Evolutionary conservation across 2,797 vertebrate genomes (phyloP).

Genomic region (Coracias cyanogaster): DNA sequence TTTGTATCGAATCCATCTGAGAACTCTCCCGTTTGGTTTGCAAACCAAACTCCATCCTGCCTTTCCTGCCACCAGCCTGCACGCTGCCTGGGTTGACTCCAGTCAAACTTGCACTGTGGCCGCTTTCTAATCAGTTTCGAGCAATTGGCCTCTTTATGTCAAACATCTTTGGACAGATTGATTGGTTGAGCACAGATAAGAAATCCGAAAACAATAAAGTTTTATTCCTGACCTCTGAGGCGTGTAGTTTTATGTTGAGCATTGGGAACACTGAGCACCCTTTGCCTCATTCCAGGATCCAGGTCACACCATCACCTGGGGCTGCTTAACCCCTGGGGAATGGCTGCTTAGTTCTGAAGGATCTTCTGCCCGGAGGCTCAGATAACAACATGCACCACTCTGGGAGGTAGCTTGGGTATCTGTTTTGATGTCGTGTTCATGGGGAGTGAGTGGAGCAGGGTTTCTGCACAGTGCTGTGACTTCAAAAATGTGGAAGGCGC

Average conservation of each 20-base stretch:
- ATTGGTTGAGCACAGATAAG: not conserved
- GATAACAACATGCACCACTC: not conserved
- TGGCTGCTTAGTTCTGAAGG: not conserved
- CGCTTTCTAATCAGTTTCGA: not conserved
- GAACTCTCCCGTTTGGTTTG: not conserved
- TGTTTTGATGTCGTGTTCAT: not conserved
- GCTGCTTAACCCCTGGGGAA: not conserved
- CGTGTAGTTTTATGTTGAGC: not conserved
- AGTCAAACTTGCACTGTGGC: not conserved
- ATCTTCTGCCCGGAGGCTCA: not conserved
- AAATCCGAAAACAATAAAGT: conserved; percentile 58
- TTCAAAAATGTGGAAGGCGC: not conserved
- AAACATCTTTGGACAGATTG: not conserved
- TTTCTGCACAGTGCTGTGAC: not conserved
- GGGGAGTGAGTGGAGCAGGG: not conserved
- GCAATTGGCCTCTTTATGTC: not conserved
- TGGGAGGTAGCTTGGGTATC: not conserved
- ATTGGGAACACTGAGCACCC: not conserved
- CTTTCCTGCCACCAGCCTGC: not conserved
- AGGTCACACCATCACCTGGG: not conserved
- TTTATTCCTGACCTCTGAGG: conserved; percentile 46
- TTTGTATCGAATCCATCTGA: not conserved
- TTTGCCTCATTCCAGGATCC: not conserved
- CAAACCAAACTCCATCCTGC: not conserved
- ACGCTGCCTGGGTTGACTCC: not conserved